Percentiles rank a stretch among this genome's conserved stretches.
Evolutionary conservation across 1,140 invertebrate species (phyloP).

Genomic region (Arctopsyche grandis): DNA sequence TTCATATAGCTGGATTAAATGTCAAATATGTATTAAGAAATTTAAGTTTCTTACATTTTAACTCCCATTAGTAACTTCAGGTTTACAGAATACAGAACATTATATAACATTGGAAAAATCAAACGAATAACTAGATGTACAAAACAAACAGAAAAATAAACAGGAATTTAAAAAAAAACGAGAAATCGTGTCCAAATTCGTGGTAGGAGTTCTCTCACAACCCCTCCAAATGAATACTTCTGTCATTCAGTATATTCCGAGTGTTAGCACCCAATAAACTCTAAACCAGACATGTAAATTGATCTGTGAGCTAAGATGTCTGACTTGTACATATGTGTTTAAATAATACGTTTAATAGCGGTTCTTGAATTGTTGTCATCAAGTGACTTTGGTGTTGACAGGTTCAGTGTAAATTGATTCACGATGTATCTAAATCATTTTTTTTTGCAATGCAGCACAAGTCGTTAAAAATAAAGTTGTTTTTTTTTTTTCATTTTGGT

Average conservation of each 20-base stretch:
- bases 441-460: no score
- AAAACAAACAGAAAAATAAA: not conserved
- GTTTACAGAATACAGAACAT: no score
- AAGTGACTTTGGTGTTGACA: no score
- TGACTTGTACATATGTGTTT: not conserved
- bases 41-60: no score
- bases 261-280: not conserved
- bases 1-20: not conserved
- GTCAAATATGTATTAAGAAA: no score
- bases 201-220: not conserved
- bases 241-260: not conserved
- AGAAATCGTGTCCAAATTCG: not conserved
- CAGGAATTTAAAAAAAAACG: not conserved
- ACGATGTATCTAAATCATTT: no score
- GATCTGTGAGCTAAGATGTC: not conserved
- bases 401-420: no score
- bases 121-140: not conserved
- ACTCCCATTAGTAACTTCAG: no score
- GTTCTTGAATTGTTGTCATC: no score
- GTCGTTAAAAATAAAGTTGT: no score
- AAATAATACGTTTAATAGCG: not conserved
- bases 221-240: not conserved
- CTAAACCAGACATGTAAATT: not conserved
- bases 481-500: no score
- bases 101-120: slow-evolving; percentile 8